phyloP scores from a whole-genome alignment of 2,797 vertebrate species.

The Rhinichthys osculus region DNA sequence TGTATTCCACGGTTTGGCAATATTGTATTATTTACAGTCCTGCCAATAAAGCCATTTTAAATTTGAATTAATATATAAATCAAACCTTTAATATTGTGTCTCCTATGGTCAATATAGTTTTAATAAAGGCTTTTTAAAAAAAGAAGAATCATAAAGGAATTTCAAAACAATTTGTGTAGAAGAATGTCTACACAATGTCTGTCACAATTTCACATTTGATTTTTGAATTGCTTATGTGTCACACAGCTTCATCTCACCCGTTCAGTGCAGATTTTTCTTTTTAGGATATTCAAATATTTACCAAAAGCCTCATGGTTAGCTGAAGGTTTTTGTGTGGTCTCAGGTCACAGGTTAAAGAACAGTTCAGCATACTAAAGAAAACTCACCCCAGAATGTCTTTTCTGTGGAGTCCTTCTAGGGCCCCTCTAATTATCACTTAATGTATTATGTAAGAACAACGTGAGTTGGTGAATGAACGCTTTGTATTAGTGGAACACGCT shows the following conservation, averaged over 20 bases:
- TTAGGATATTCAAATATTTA: not conserved
- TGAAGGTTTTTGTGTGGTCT: not conserved
- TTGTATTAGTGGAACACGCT: not conserved
- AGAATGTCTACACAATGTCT: not conserved
- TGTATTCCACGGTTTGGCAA: no score
- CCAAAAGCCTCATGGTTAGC: not conserved
- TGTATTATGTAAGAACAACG: conserved; percentile 35
- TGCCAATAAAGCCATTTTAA: no score
- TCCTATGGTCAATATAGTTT: not conserved
- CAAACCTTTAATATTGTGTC: not conserved
- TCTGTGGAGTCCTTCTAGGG: not conserved
- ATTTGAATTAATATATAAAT: no score
- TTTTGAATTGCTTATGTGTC: not conserved
- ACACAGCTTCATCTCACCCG: not conserved
- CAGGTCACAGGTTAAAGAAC: not conserved
- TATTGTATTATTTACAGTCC: no score
- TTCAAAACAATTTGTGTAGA: not conserved
- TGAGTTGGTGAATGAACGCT: conserved; percentile 35
- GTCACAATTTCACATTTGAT: not conserved
- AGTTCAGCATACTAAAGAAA: not conserved
- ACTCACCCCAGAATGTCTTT: not conserved
- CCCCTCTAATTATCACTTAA: conserved; percentile 32
- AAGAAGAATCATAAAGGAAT: not conserved
- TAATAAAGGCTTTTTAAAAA: not conserved
- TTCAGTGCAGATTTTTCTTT: not conserved